Evolutionary conservation across 2,888 invertebrate species (phyloP), one percentile per base, ranked within the genome.

Genomic region (Brenthis hecate): DNA sequence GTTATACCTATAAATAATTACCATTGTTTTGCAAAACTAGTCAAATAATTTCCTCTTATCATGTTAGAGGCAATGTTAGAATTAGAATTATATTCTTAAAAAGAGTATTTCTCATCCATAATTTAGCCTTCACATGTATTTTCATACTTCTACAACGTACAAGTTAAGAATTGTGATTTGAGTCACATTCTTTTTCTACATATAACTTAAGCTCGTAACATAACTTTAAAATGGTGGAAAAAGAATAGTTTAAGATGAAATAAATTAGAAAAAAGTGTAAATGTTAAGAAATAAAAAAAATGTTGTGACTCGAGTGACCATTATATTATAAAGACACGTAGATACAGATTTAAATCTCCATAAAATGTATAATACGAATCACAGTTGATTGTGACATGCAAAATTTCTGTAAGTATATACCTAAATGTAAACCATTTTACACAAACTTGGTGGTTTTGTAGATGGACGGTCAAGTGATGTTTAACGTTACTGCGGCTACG

Each of bases 401-500:
- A 51, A 6, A 51, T 51, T n/a, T 16, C 32, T 13, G 19, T 51
- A 19, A 43, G 19, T 62, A 53, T 51, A 32, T 53, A 13, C n/a
- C n/a, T 19, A 32, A 16, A 51, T 61, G 32, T 32, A 13, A 32
- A 66, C 51, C 19, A 55, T 56, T 36, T 16, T 48, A 61, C 50
- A 65, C 48, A 56, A 57, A 51, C 65, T 68, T 36, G 32, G 50
- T 19, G 56, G 28, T 48, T 56, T 48, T 28, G 14, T 55, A 56
- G 53, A 28, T 56, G 60, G 56, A 43, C 32, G 60, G 62, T 76
- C 66, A 76, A 76, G 80, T 83, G 75, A 79, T 81, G 78, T 80
- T 65, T 74, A 78, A 83, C 78, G 77, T 79, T 78, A 71, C 78
- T 80, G 76, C 69, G 71, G 73, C 76, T 68, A 72, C 66, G 68